These are phyloP conservation scores for Capitulum mitella DNA, from an alignment of 2,888 invertebrate genomes.

Conservation along the genomic window DNA sequence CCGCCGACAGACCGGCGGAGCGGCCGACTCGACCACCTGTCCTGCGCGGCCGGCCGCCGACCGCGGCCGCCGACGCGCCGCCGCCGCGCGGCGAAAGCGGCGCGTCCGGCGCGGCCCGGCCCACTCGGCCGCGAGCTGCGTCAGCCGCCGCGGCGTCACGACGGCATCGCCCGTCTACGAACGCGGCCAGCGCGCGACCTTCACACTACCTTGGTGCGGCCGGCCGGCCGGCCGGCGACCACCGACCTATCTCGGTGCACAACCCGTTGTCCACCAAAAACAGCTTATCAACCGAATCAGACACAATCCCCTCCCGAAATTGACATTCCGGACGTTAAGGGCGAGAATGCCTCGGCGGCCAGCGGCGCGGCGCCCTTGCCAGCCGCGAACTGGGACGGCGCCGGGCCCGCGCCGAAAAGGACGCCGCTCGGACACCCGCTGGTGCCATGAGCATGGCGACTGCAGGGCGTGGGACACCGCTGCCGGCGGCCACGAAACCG, in stretches of 20 bases:
- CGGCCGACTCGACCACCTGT: no score
- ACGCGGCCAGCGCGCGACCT: background rate
- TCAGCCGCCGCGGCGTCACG: no score
- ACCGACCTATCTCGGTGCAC: background rate
- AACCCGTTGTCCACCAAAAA: constrained; percentile 12
- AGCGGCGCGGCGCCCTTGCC: background rate
- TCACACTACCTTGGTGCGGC: background rate
- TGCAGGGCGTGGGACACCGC: no score
- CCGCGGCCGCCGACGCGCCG: no score
- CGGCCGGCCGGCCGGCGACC: background rate
- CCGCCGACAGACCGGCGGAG: no score
- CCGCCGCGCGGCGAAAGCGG: no score
- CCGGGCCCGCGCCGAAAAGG: background rate
- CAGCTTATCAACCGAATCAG: constrained; percentile 7
- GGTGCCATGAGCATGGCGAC: no score
- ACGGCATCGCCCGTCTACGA: no score
- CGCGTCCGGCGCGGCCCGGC: no score
- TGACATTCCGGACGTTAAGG: background rate
- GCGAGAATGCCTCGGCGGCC: background rate
- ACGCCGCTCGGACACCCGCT: background rate
- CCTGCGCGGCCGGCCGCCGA: no score
- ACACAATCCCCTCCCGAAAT: constrained; percentile 2
- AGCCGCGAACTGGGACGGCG: background rate
- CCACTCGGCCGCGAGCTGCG: no score
- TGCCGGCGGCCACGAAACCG: no score